These are phyloP conservation scores for Myiothlypis coronata DNA, from an alignment of 2,797 vertebrate genomes.

Conservation along the genomic window DNA sequence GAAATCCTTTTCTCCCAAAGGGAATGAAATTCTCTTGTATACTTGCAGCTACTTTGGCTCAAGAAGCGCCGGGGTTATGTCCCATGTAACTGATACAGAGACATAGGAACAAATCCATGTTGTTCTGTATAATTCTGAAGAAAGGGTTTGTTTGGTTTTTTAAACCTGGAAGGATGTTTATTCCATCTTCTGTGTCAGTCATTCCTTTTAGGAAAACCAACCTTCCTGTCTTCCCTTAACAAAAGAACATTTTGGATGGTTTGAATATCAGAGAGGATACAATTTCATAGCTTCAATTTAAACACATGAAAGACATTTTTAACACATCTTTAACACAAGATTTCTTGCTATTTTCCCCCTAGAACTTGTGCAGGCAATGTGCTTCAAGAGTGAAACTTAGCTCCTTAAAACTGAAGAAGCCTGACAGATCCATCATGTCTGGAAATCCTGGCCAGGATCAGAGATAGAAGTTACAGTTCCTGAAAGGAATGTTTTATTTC, in stretches of 20 bases:
- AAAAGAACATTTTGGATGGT: neutral
- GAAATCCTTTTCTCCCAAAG: neutral
- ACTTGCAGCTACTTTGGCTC: neutral
- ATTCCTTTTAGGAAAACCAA: neutral
- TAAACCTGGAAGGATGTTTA: neutral
- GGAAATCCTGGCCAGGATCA: neutral
- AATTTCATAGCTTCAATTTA: neutral
- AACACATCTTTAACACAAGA: neutral
- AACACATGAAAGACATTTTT: neutral
- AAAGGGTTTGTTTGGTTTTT: neutral
- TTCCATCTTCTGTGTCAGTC: neutral
- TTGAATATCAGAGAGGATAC: neutral
- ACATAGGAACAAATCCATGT: fast-evolving
- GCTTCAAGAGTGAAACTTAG: neutral
- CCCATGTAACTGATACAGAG: neutral
- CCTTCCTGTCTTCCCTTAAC: neutral
- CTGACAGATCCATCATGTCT: neutral
- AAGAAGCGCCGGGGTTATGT: fast-evolving
- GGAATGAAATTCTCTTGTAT: neutral
- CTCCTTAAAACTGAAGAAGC: neutral
- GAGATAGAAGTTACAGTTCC: fast-evolving
- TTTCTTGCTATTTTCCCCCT: neutral
- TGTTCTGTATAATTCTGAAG: neutral
- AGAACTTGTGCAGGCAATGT: neutral
- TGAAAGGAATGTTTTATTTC: neutral